Conservation (phyloP, 2,797 vertebrate genomes). For the Myripristis murdjan region DNA sequence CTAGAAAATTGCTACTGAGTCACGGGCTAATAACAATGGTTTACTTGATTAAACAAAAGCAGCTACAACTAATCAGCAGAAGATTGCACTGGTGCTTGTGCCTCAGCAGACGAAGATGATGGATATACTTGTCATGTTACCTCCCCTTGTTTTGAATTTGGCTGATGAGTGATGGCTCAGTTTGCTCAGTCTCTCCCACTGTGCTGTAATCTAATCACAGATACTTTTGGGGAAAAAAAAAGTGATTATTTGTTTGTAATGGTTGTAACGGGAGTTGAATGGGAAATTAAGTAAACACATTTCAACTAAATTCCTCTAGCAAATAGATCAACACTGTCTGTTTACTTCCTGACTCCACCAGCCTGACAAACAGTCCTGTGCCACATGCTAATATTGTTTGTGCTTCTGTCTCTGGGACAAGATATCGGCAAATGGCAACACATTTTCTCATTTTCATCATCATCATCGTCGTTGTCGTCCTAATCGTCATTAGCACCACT, state of each 20-base stretch:
- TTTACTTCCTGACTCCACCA: conserved; percentile 23
- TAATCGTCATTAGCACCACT: no score
- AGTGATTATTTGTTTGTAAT: background rate
- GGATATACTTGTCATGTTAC: no score
- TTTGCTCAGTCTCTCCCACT: no score
- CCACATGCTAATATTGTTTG: conserved; percentile 26
- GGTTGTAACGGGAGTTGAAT: no score
- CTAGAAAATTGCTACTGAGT: no score
- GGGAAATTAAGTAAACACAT: conserved; percentile 9
- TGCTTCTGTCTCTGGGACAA: conserved; percentile 36
- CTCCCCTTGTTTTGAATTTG: no score
- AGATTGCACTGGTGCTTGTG: no score
- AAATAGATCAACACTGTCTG: conserved; percentile 5
- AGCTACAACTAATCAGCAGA: no score
- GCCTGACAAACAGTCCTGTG: conserved; percentile 35
- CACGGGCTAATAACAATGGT: no score
- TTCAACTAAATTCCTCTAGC: conserved; percentile 5
- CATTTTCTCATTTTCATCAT: conserved; percentile 3
- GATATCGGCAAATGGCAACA: conserved; percentile 10
- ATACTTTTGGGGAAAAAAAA: background rate
- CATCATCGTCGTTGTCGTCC: background rate
- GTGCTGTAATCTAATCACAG: background rate
- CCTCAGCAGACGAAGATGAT: no score
- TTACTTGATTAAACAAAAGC: no score
- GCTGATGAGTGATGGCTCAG: no score